Percentiles rank a stretch among this genome's conserved stretches.
phyloP scores from a whole-genome alignment of 2,797 vertebrate genomes.

The Perdix hodgsoniae region DNA sequence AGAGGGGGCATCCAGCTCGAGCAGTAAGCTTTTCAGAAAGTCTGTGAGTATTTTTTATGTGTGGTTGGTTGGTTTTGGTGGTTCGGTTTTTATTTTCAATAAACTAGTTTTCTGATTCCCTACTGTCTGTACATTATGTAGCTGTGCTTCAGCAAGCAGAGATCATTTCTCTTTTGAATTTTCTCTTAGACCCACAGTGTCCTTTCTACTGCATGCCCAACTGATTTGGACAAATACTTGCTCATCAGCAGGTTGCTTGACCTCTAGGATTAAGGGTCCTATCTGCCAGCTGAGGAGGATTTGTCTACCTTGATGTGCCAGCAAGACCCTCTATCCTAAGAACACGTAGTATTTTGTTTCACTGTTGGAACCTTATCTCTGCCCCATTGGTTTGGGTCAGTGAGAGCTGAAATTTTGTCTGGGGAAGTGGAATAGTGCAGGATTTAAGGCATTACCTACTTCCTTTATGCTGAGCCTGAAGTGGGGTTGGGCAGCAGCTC shows the following conservation, averaged over 20 bases:
- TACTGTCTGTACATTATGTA: neutral
- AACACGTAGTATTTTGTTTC: neutral
- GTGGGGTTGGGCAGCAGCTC: neutral
- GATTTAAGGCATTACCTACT: neutral
- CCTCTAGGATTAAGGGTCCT: neutral
- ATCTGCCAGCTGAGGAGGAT: neutral
- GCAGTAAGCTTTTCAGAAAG: slow-evolving; percentile 34
- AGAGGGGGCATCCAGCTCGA: neutral
- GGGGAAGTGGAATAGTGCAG: neutral
- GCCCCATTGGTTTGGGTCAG: neutral
- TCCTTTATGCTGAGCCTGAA: neutral
- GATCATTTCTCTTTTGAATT: neutral
- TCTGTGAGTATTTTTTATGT: neutral
- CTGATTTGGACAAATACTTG: neutral
- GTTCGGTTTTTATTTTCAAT: slow-evolving; percentile 9
- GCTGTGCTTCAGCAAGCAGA: neutral
- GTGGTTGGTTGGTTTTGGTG: neutral
- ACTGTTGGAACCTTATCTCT: neutral
- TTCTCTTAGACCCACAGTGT: neutral
- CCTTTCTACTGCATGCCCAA: neutral
- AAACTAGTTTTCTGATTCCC: slow-evolving; percentile 17
- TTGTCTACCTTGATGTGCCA: neutral
- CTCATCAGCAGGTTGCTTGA: neutral
- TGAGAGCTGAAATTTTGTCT: neutral
- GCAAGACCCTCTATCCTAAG: neutral